Base-by-base conservation (phyloP, 2,888 invertebrate species). In the Ectobius pallidus region DNA sequence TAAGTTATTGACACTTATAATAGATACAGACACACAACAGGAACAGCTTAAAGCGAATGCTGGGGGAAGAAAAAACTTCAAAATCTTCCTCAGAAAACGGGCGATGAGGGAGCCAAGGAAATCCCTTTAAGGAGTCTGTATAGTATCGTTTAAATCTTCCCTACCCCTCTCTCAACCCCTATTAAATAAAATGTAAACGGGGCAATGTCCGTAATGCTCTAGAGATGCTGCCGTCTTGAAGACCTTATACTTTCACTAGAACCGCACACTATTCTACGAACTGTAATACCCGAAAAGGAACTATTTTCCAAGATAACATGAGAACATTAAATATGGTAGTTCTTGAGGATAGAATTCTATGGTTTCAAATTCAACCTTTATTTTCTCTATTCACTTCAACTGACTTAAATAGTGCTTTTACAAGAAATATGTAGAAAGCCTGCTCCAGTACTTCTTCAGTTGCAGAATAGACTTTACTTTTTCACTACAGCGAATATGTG, bases 101-200 rank as follows among this genome's bases (percentile, higher is more conserved):
- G 27, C 58, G 27, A 22, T 30, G 27, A 30, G 4, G 30, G n/a
- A 18, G 30, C n/a, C 58, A 16, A 30, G 16, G 58, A 58, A 30
- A 58, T 58, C 32, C 58, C 18, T 58, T 58, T 58, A 58, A 58
- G 22, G 30, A 58, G 14, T 25, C n/a, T 58, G 27, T 30, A 32
- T 30, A 30, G 58, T 58, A 16, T n/a, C n/a, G 27, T 58, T 58
- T 30, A 58, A 58, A n/a, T 30, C 27, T 30, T n/a, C 16, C 11
- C 7, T 30, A 25, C 27, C 27, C 16, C 25, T 16, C 3, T 25
- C 27, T 20, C 16, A 30, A 16, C 14, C 58, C 52, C 58, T 58
- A 58, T 58, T 58, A 58, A 58, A 32, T 58, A 25, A 58, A 58
- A 58, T 58, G 58, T 32, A 58, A 1, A 30, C 30, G 30, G 58